phyloP scores from a whole-genome alignment of 2,113 vertebrate genomes.

The Tupaia tana region DNA sequence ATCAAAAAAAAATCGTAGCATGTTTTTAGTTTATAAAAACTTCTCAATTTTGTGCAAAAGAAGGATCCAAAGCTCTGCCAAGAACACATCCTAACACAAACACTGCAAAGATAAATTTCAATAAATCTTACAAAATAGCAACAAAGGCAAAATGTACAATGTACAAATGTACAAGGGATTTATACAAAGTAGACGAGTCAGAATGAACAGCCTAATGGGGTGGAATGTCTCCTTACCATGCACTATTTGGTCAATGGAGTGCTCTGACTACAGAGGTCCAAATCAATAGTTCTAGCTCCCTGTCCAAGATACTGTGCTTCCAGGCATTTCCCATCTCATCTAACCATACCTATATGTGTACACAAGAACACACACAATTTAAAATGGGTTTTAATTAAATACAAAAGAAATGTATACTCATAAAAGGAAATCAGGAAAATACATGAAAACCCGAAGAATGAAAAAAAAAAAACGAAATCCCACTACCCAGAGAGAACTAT shows the following conservation, averaged over 20 bases:
- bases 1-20: conserved; percentile 43
- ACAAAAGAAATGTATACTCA: conserved; percentile 28
- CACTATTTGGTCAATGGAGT: background rate
- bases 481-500: background rate
- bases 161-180: conserved; percentile 50
- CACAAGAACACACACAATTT: background rate
- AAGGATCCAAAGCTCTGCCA: conserved; percentile 52
- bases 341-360: background rate
- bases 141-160: conserved; percentile 58
- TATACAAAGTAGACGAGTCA: conserved; percentile 53
- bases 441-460: background rate
- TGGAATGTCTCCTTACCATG: background rate
- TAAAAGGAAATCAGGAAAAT: conserved; percentile 14
- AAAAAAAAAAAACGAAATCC: background rate
- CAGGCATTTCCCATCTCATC: background rate
- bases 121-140: conserved; percentile 78
- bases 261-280: background rate
- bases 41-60: background rate
- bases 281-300: background rate
- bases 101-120: conserved; percentile 63
- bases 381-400: background rate
- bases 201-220: conserved; percentile 13
- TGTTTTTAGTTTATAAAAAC: conserved; percentile 67
- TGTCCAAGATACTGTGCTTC: background rate
- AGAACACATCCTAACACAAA: conserved; percentile 68